Percentiles rank a stretch among this genome's conserved stretches.
These are phyloP conservation scores for Numenius phaeopus DNA, from an alignment of 2,797 vertebrate genomes.

Conservation along the genomic window DNA sequence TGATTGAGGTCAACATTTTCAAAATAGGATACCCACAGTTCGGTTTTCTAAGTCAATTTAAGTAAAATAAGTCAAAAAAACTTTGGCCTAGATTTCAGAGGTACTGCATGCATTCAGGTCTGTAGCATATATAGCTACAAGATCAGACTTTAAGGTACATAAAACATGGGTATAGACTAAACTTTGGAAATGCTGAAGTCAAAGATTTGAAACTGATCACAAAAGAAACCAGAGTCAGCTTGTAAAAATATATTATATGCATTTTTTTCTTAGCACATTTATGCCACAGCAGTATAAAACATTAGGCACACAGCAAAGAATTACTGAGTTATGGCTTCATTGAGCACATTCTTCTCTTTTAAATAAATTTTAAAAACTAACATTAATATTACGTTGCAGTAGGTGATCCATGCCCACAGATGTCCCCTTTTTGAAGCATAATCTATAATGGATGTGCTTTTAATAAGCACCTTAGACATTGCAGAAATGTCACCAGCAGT, in stretches of 20 bases:
- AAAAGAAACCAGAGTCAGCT: background rate
- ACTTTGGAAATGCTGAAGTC: slow-evolving; percentile 17
- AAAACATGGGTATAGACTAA: slow-evolving; percentile 2
- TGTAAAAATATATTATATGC: slow-evolving; percentile 37
- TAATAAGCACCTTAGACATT: background rate
- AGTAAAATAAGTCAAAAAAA: background rate
- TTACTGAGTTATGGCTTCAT: background rate
- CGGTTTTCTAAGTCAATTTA: background rate
- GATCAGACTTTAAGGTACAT: background rate
- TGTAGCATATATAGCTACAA: background rate
- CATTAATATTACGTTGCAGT: background rate
- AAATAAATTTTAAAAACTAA: background rate
- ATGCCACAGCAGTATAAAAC: background rate
- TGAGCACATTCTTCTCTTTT: background rate
- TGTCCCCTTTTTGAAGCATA: background rate
- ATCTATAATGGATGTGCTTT: background rate
- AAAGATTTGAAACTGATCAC: slow-evolving; percentile 1
- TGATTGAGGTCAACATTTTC: background rate
- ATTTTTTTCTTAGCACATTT: slow-evolving; percentile 43
- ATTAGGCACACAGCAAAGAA: background rate
- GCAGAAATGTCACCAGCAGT: background rate
- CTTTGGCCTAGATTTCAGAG: background rate
- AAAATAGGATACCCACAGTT: background rate
- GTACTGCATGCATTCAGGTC: background rate
- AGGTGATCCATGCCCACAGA: background rate